Evolutionary conservation across 2,797 vertebrate genomes (phyloP).

Genomic region (Hephaestus fuliginosus): DNA sequence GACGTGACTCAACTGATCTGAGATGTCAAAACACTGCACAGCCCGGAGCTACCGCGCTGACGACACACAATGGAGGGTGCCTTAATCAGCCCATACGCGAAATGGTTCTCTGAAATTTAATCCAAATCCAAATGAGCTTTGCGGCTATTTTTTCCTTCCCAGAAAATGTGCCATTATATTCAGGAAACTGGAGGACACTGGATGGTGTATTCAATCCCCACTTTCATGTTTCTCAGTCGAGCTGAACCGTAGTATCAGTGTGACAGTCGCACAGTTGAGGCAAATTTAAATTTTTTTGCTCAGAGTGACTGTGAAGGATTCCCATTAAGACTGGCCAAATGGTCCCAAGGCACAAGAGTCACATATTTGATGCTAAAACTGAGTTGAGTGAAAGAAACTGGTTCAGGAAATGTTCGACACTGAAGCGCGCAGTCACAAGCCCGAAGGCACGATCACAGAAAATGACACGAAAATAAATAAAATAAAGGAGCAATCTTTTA

Average conservation of each 20-base stretch:
- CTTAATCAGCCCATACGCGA: slow-evolving; percentile 65
- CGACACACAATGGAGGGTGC: slow-evolving; percentile 48
- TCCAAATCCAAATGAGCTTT: slow-evolving; percentile 77
- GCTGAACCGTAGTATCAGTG: slow-evolving; percentile 38
- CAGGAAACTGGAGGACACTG: slow-evolving; percentile 58
- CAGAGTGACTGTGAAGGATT: slow-evolving; percentile 38
- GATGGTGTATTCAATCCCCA: slow-evolving; percentile 40
- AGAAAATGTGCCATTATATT: slow-evolving; percentile 71
- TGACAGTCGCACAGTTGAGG: slow-evolving; percentile 53
- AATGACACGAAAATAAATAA: not conserved
- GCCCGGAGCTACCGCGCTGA: slow-evolving; percentile 50
- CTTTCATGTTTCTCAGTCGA: slow-evolving; percentile 64
- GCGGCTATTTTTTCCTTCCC: slow-evolving; percentile 64
- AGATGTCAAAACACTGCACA: slow-evolving; percentile 49
- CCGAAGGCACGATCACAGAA: slow-evolving; percentile 26
- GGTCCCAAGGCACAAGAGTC: slow-evolving; percentile 12
- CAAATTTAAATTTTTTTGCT: slow-evolving; percentile 42
- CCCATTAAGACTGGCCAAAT: slow-evolving; percentile 48
- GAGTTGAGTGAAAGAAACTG: slow-evolving; percentile 38
- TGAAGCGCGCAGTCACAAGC: slow-evolving; percentile 1
- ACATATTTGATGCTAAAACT: slow-evolving; percentile 41
- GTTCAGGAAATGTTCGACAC: slow-evolving; percentile 29
- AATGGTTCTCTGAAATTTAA: slow-evolving; percentile 78
- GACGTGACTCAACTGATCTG: slow-evolving; percentile 37
- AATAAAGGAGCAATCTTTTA: slow-evolving; percentile 35